Percentiles rank a stretch among this genome's conserved stretches.
These are phyloP conservation scores for Reinhardtius hippoglossoides DNA, from an alignment of 2,113 vertebrate genomes.

Conservation along the genomic window DNA sequence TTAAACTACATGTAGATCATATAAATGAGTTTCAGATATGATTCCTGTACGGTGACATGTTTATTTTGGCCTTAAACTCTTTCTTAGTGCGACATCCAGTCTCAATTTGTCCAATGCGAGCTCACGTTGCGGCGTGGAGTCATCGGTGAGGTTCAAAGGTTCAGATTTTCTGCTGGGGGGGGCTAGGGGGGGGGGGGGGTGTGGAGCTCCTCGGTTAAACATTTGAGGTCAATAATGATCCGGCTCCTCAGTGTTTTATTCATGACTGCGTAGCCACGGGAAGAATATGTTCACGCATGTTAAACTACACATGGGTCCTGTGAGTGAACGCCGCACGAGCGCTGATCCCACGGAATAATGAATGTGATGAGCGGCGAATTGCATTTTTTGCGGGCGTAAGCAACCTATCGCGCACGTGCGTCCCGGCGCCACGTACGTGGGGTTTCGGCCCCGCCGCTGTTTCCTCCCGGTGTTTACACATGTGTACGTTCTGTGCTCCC, in stretches of 20 bases:
- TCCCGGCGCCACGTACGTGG: not conserved
- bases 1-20: no score
- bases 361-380: slow-evolving; percentile 42
- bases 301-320: slow-evolving; percentile 32
- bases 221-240: slow-evolving; percentile 25
- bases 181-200: not conserved
- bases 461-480: slow-evolving; percentile 50
- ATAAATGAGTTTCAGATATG: no score
- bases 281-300: slow-evolving; percentile 39
- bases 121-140: not conserved
- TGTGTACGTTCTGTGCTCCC: slow-evolving; percentile 21
- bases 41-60: no score
- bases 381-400: slow-evolving; percentile 7
- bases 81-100: no score
- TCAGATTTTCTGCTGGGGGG: slow-evolving; percentile 2
- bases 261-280: slow-evolving; percentile 33
- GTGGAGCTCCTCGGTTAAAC: no score
- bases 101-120: not conserved
- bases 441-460: not conserved
- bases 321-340: slow-evolving; percentile 20
- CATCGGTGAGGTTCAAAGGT: not conserved
- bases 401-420: slow-evolving; percentile 5
- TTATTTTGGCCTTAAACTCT: no score
- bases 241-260: slow-evolving; percentile 48
- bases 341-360: slow-evolving; percentile 25